phyloP scores from a whole-genome alignment of 2,888 invertebrate genomes.

The Acanthococcus lagerstroemiae region DNA sequence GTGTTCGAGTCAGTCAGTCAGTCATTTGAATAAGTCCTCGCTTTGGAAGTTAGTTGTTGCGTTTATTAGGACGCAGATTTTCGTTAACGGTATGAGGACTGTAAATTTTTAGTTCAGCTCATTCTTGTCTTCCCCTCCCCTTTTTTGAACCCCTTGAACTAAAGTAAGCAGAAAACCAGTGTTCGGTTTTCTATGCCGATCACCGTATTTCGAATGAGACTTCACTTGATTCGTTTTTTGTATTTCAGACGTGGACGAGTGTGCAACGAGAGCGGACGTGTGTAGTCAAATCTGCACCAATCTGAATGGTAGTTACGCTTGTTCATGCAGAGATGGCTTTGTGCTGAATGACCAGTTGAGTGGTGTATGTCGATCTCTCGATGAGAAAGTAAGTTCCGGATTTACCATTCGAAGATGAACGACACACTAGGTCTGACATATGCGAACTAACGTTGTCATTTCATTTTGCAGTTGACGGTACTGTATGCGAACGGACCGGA shows the following conservation, averaged over 20 bases:
- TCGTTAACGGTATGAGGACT: no score
- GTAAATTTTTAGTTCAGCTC: no score
- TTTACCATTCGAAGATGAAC: not conserved
- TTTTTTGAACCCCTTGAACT: no score
- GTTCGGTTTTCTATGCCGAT: constrained; percentile 32
- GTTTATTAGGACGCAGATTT: no score
- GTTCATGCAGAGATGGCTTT: constrained; percentile 77
- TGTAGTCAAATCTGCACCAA: constrained; percentile 92
- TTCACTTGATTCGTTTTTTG: no score
- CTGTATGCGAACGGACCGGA: constrained; percentile 49
- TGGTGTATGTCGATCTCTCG: constrained; percentile 68
- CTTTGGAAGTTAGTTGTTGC: no score
- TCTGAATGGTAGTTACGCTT: constrained; percentile 78
- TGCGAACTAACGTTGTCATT: not conserved
- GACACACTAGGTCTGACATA: not conserved
- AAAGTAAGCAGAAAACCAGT: no score
- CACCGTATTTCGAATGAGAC: not conserved
- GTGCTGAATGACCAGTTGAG: constrained; percentile 61
- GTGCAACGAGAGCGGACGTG: constrained; percentile 65
- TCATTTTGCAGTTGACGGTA: constrained; percentile 35
- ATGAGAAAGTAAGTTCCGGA: constrained; percentile 47
- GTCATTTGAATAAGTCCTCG: no score
- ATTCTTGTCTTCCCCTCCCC: no score
- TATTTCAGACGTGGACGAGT: constrained; percentile 72
- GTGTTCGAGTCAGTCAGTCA: no score